A percentile compares a stretch with the other conserved stretches of the same genome.
Evolutionary conservation across 2,888 invertebrate species (phyloP).

Genomic region (Brachylomia viminalis): DNA sequence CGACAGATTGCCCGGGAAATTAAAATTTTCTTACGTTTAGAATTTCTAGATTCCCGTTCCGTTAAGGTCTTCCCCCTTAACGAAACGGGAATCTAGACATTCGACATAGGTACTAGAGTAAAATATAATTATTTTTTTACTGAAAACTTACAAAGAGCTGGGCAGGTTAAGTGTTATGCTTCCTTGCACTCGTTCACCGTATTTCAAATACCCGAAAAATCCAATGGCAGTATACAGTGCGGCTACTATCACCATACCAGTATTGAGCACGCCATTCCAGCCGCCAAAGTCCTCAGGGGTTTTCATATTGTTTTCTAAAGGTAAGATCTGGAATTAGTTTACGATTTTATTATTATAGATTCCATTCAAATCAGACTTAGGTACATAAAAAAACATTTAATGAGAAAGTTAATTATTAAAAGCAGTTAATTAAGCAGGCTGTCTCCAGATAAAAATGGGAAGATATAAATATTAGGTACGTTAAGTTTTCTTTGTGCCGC

Average conservation of each 20-base stretch:
- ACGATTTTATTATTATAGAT: conserved; percentile 29
- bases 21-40: too few relatives aligned
- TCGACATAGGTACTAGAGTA: not conserved
- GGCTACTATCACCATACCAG: conserved; percentile 96
- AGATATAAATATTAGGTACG: too few relatives aligned
- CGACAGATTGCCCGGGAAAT: too few relatives aligned
- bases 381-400: conserved; percentile 5
- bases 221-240: conserved; percentile 96
- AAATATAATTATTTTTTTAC: not conserved
- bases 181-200: conserved; percentile 94
- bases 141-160: conserved; percentile 91
- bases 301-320: conserved; percentile 97
- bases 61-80: not conserved
- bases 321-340: conserved; percentile 92
- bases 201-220: conserved; percentile 97
- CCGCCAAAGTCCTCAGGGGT: conserved; percentile 96
- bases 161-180: conserved; percentile 97
- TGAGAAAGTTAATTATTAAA: conserved; percentile 19
- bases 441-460: too few relatives aligned
- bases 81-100: not conserved
- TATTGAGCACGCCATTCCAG: conserved; percentile 95
- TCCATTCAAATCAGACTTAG: not conserved
- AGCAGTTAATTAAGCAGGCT: too few relatives aligned
- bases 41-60: too few relatives aligned
- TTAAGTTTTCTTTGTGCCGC: conserved; percentile 11